Evolutionary conservation across 2,888 invertebrate genomes (phyloP).

Genomic region (Drosophila kambysellisi): DNA sequence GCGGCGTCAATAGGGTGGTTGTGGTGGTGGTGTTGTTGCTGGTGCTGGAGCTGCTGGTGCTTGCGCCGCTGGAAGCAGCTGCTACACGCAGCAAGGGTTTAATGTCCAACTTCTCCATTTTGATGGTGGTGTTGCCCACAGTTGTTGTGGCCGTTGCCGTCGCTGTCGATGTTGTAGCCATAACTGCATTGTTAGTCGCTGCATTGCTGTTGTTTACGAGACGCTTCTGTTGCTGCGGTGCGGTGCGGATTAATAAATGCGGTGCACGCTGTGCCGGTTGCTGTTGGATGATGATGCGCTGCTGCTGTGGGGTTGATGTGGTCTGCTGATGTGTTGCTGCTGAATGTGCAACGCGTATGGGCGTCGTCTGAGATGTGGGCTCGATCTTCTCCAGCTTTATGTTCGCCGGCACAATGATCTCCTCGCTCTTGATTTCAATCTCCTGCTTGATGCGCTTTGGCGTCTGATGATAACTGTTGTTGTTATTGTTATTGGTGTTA

Average conservation of each 20-base stretch:
- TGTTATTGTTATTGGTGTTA: slow-evolving; percentile 63
- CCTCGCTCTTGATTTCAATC: slow-evolving; percentile 83
- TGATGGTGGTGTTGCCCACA: slow-evolving; percentile 76
- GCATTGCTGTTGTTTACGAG: slow-evolving; percentile 47
- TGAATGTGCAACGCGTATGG: slow-evolving; percentile 27
- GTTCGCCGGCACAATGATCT: slow-evolving; percentile 81
- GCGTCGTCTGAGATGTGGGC: slow-evolving; percentile 46
- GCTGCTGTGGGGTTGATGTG: slow-evolving; percentile 24
- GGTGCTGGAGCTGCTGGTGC: slow-evolving; percentile 51
- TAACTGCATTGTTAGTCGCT: slow-evolving; percentile 32
- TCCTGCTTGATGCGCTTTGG: slow-evolving; percentile 83
- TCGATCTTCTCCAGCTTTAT: slow-evolving; percentile 83
- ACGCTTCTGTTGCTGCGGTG: slow-evolving; percentile 60
- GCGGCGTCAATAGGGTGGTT: slow-evolving; percentile 67
- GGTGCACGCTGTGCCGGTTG: slow-evolving; percentile 60
- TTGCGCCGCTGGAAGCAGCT: slow-evolving; percentile 24
- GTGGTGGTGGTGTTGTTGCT: slow-evolving; percentile 57
- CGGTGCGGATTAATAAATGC: slow-evolving; percentile 49
- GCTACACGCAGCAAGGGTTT: slow-evolving; percentile 74
- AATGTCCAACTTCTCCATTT: slow-evolving; percentile 83
- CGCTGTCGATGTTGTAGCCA: slow-evolving; percentile 19
- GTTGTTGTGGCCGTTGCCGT: slow-evolving; percentile 57
- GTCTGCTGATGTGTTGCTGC: slow-evolving; percentile 12
- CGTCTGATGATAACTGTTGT: slow-evolving; percentile 73
- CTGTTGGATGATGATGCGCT: slow-evolving; percentile 65